A percentile compares a stretch with the other conserved stretches of the same genome.
Conservation (phyloP, 35 echinoderm and acorn worm genomes). For the Acanthaster planci region DNA sequence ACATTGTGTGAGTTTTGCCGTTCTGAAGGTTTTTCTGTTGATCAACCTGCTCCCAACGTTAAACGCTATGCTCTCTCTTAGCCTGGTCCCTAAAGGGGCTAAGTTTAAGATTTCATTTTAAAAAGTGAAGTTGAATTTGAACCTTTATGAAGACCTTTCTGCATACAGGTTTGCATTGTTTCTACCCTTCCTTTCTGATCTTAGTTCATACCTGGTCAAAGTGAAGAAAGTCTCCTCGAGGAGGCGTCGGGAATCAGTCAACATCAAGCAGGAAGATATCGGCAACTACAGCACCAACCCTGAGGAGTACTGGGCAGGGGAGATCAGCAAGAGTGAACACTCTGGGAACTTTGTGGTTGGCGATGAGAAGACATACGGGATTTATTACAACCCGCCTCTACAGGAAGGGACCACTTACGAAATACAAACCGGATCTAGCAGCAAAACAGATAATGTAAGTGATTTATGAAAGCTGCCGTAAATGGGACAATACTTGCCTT, state of each 20-base stretch:
- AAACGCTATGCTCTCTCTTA: too few species aligned
- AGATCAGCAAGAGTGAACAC: neutral
- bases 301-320: constrained; percentile 14
- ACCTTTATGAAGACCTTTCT: too few species aligned
- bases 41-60: too few species aligned
- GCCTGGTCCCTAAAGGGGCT: too few species aligned
- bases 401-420: constrained; percentile 6
- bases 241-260: neutral
- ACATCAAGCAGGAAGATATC: neutral
- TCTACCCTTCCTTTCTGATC: neutral
- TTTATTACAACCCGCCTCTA: constrained; percentile 40
- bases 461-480: neutral
- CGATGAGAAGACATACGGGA: constrained; percentile 33
- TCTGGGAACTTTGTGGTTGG: constrained; percentile 24
- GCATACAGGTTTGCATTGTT: too few species aligned
- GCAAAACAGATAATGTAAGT: constrained; percentile 17
- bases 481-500: too few species aligned
- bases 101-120: too few species aligned
- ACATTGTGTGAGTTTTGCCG: too few species aligned
- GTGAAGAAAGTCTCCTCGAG: neutral
- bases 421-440: neutral
- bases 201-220: neutral
- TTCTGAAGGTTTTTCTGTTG: too few species aligned
- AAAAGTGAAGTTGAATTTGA: too few species aligned
- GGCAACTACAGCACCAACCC: constrained; percentile 20